These are phyloP conservation scores for Drosophila multiciliata DNA, from an alignment of 2,888 invertebrate species.

Conservation along the genomic window DNA sequence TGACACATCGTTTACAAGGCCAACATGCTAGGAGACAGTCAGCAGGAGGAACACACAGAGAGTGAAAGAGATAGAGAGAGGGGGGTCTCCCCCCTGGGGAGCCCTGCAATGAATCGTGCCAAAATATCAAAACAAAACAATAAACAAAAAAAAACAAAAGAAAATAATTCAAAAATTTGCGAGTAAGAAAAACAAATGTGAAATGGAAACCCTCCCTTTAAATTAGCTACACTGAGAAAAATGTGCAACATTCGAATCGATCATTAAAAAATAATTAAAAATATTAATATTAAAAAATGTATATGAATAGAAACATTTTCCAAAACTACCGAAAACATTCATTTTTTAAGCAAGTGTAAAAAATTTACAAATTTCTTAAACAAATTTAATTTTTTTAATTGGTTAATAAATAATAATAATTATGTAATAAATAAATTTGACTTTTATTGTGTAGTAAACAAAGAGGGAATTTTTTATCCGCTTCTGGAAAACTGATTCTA, in stretches of 20 bases:
- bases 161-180: not conserved
- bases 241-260: not conserved
- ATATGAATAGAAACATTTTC: not conserved
- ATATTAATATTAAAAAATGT: not conserved
- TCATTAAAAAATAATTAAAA: not conserved
- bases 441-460: not conserved
- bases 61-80: not conserved
- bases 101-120: conserved; percentile 26
- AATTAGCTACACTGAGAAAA: not conserved
- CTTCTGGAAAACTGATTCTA: not conserved
- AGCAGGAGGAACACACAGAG: not conserved
- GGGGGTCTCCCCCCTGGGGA: not conserved
- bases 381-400: too few species aligned
- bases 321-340: not conserved
- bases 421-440: too few species aligned
- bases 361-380: too few species aligned
- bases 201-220: conserved; percentile 30
- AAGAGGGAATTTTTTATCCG: not conserved
- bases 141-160: not conserved
- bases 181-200: conserved; percentile 8
- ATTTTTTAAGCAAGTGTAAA: not conserved
- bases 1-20: conserved; percentile 62
- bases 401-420: too few species aligned
- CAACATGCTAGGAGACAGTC: conserved; percentile 4
- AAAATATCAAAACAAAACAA: not conserved